These are phyloP conservation scores for Phacellophora camtschatica DNA, from an alignment of 30 jellyfish, hydroid and myxozoan genomes.

Conservation along the genomic window DNA sequence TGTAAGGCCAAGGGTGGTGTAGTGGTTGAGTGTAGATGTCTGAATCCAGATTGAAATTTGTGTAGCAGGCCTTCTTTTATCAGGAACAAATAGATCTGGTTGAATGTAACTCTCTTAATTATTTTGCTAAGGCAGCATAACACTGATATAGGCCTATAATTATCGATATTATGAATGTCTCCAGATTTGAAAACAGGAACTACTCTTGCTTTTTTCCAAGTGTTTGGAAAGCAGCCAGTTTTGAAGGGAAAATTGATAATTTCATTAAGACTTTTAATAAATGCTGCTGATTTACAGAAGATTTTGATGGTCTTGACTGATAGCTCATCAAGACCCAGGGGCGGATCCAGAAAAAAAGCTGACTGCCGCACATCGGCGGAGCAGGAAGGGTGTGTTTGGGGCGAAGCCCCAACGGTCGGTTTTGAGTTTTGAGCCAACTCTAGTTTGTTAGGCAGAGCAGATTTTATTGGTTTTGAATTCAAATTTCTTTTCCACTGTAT, in stretches of 20 bases:
- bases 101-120: too few relatives aligned
- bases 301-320: background rate
- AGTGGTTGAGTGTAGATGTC: conserved; percentile 5
- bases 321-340: conserved; percentile 14
- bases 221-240: background rate
- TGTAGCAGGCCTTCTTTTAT: conserved; percentile 1
- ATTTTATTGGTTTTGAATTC: too few relatives aligned
- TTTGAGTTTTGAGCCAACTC: too few relatives aligned
- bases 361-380: too few relatives aligned
- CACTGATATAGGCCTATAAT: background rate
- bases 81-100: too few relatives aligned
- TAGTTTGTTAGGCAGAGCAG: too few relatives aligned
- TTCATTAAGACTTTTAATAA: background rate
- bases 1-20: too few relatives aligned
- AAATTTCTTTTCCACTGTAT: too few relatives aligned
- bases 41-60: conserved; percentile 4
- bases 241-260: background rate
- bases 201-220: background rate
- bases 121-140: too few relatives aligned
- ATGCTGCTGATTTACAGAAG: background rate
- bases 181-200: conserved; percentile 1
- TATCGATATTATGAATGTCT: background rate
- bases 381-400: too few relatives aligned
- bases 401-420: too few relatives aligned
- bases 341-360: too few relatives aligned